Evolutionary conservation across 2,888 invertebrate genomes (phyloP), one percentile per base, ranked within the genome.

Genomic region (Byasa hedistus): DNA sequence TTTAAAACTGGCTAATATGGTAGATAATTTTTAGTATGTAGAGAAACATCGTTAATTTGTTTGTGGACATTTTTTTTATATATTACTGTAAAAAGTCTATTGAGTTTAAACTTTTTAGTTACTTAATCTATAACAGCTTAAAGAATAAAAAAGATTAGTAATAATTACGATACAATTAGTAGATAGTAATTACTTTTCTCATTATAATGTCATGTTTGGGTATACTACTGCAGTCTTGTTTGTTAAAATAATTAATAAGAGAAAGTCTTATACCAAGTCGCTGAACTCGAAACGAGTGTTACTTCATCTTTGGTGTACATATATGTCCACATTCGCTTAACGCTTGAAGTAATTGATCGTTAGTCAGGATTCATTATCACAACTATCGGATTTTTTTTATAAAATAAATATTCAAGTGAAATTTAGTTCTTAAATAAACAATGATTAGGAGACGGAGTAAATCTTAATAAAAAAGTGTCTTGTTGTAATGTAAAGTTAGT

Each of bases 261-360:
- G 65, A 66, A 57, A 66, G 62, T 52, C 58, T 58, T 54, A n/a
- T n/a, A 54, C 39, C 21, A 62, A 62, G 61, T 57, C 44, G 61
- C 39, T 57, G 65, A 61, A 66, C 62, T 58, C 64, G 57, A 19
- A 24, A 19, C 32, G 24, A 64, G 54, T 57, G 21, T 57, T 61
- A 57, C 61, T 52, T 61, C 24, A 60, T 48, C 44, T 56, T 12
- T 32, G 60, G 23, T 51, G 21, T 48, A 48, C 21, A 61, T 12
- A 21, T 61, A n/a, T 27, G 51, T 54, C 32, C 17, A 54, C 24
- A n/a, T 21, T 64, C 59, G 23, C 27, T 39, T 36, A 64, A 57
- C 32, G 57, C 48, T 7, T 63, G 57, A 32, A 51, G 56, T 57
- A 63, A 63, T 22, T 22, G 52, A 54, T 54, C 15, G 22, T 52